Percentiles rank a stretch among this genome's conserved stretches.
These are phyloP conservation scores for Melipona bicolor DNA, from an alignment of 2,888 invertebrate species.

Conservation along the genomic window DNA sequence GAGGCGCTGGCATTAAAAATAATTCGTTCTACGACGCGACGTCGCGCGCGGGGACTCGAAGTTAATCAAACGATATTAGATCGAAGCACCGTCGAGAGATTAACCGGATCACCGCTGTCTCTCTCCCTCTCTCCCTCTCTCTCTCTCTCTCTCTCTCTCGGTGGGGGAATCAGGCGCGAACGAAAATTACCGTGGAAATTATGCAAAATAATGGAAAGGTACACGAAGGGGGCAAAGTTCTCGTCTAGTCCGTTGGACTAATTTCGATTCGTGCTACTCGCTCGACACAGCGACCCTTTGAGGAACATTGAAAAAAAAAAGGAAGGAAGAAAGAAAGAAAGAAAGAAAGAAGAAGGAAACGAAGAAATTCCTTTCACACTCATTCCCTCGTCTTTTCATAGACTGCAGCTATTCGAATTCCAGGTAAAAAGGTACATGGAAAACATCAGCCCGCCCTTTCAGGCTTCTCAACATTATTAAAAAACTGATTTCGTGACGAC, in stretches of 20 bases:
- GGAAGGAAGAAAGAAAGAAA: neutral
- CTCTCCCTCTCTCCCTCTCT: too few relatives aligned
- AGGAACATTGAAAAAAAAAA: neutral
- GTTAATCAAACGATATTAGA: conserved; percentile 29
- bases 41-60: neutral
- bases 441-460: neutral
- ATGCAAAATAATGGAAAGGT: conserved; percentile 29
- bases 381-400: neutral
- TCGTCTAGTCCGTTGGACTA: neutral
- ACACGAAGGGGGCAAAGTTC: neutral
- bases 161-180: neutral
- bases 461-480: neutral
- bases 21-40: neutral
- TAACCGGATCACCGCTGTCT: conserved; percentile 8
- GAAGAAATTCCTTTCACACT: neutral
- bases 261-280: conserved; percentile 4
- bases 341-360: neutral
- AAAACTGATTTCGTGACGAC: neutral
- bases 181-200: conserved; percentile 18
- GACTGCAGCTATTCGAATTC: neutral
- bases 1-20: conserved; percentile 9
- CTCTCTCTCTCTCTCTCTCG: too few relatives aligned
- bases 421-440: neutral
- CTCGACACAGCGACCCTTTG: neutral
- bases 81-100: neutral